Conservation (phyloP, 2,113 vertebrate species). For the Lichenostomus cassidix region DNA sequence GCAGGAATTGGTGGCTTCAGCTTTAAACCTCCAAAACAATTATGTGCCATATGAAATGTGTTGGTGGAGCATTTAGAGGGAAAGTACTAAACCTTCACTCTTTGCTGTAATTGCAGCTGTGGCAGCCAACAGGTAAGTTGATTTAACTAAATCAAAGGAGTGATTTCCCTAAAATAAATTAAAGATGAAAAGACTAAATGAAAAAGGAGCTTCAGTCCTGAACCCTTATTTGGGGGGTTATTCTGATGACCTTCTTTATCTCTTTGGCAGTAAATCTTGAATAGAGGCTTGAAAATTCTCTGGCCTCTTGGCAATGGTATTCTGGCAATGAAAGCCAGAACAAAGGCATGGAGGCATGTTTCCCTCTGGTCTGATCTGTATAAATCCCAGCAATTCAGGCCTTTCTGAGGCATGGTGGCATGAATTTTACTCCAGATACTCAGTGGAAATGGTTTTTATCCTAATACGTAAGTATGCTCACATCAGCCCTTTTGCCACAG, state of each 20-base stretch:
- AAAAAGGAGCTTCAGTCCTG: not conserved
- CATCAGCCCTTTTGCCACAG: not conserved
- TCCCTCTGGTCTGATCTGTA: not conserved
- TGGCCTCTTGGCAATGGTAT: not conserved
- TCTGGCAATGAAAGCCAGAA: not conserved
- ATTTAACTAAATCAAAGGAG: not conserved
- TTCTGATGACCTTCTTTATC: not conserved
- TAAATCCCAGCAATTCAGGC: not conserved
- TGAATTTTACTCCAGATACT: not conserved
- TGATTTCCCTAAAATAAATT: not conserved
- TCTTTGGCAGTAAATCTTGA: not conserved
- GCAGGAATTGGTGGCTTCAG: slow-evolving; percentile 76
- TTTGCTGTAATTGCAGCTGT: slow-evolving; percentile 79
- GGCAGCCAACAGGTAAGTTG: slow-evolving; percentile 82
- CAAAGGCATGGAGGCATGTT: not conserved
- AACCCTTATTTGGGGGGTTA: not conserved
- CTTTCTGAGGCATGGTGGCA: not conserved
- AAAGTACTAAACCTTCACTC: slow-evolving; percentile 74
- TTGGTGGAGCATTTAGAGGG: slow-evolving; percentile 84
- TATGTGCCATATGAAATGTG: slow-evolving; percentile 75
- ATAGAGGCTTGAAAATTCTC: not conserved
- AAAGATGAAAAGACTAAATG: not conserved
- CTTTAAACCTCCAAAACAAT: slow-evolving; percentile 80
- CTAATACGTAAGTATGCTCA: not conserved
- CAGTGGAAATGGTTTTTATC: not conserved